A percentile compares a stretch with the other conserved stretches of the same genome.
Conservation (phyloP, 2,797 vertebrate genomes). For the Coregonus ussuriensis region DNA sequence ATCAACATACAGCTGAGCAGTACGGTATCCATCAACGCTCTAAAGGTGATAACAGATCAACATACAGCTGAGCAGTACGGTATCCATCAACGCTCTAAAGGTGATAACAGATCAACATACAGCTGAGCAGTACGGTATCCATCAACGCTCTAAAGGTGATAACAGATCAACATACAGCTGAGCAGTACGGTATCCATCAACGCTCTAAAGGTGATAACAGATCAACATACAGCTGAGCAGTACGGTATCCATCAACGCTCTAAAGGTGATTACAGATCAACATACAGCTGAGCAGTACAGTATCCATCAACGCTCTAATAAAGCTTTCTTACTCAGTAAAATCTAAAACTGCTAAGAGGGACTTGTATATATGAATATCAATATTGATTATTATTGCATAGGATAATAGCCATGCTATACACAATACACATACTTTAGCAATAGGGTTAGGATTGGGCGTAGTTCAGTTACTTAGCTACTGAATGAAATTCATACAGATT, state of each 20-base stretch:
- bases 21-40: too few relatives aligned
- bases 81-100: too few relatives aligned
- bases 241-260: constrained; percentile 31
- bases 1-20: too few relatives aligned
- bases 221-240: too few relatives aligned
- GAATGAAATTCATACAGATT: constrained; percentile 72
- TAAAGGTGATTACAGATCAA: constrained; percentile 65
- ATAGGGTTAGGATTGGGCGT: constrained; percentile 63
- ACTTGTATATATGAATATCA: constrained; percentile 60
- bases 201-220: too few relatives aligned
- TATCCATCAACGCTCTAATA: constrained; percentile 70
- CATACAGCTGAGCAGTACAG: constrained; percentile 66
- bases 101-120: too few relatives aligned
- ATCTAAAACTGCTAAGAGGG: constrained; percentile 68
- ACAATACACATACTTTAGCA: constrained; percentile 85
- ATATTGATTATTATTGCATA: constrained; percentile 91
- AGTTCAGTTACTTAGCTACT: constrained; percentile 58
- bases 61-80: too few relatives aligned
- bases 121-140: too few relatives aligned
- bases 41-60: too few relatives aligned
- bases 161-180: too few relatives aligned
- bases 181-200: too few relatives aligned
- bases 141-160: too few relatives aligned
- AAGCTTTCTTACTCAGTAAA: constrained; percentile 70
- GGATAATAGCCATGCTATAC: constrained; percentile 97